These are phyloP conservation scores for Siderastrea siderea DNA, from an alignment of 92 coral and sea anemone species.

Conservation along the genomic window DNA sequence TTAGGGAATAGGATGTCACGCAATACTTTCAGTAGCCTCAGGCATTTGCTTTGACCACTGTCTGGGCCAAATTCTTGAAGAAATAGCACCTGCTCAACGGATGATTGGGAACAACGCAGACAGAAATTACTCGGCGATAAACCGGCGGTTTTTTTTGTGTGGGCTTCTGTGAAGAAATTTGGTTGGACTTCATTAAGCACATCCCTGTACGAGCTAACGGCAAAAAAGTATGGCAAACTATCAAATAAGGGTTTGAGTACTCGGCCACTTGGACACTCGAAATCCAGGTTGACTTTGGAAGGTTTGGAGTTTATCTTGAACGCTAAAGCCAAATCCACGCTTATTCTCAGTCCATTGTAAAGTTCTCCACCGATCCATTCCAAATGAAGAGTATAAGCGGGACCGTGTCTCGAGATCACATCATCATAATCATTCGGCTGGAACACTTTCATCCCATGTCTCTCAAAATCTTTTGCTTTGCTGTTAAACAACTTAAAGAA, in stretches of 20 bases:
- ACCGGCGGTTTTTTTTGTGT: no score
- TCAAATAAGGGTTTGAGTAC: neutral
- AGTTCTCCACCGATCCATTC: slow-evolving; percentile 12
- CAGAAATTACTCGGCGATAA: no score
- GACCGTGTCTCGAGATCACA: slow-evolving; percentile 29
- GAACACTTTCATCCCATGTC: slow-evolving; percentile 44
- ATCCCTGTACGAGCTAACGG: neutral
- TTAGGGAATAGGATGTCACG: neutral
- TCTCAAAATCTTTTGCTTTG: slow-evolving; percentile 23
- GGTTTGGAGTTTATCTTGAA: slow-evolving; percentile 27
- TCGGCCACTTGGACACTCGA: neutral
- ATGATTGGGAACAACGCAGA: slow-evolving; percentile 8
- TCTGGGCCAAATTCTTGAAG: no score
- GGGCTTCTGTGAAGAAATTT: no score
- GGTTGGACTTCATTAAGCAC: no score
- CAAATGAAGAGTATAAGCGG: slow-evolving; percentile 4
- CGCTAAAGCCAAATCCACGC: slow-evolving; percentile 22
- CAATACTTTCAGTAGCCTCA: slow-evolving; percentile 1
- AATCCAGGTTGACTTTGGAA: neutral
- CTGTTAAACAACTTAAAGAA: neutral
- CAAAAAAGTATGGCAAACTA: neutral
- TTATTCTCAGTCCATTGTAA: neutral
- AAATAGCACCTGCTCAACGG: no score
- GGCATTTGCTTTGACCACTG: neutral
- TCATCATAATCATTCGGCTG: no score